Conservation (phyloP, 2,797 vertebrate species). For the Pygocentrus nattereri region DNA sequence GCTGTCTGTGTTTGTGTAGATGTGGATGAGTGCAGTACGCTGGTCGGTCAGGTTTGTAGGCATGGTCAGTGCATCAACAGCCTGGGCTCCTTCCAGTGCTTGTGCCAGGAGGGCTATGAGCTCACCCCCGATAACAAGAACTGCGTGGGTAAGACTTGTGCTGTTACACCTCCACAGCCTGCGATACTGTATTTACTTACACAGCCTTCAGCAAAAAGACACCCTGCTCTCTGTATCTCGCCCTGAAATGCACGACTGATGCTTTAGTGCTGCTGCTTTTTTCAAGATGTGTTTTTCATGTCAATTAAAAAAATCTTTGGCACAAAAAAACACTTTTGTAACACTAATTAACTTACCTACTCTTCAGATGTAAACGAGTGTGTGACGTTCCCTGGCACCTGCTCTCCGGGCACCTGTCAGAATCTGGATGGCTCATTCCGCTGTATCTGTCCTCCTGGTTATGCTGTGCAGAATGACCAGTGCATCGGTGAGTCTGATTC, state of each 20-base stretch:
- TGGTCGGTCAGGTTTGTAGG: constrained; percentile 89
- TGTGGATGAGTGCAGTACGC: constrained; percentile 88
- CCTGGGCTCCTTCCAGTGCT: constrained; percentile 91
- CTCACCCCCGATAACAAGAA: constrained; percentile 90
- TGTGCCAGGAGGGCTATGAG: constrained; percentile 92
- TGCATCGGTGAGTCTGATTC: constrained; percentile 84
- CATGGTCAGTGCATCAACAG: constrained; percentile 93
- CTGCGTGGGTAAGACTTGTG: constrained; percentile 85
- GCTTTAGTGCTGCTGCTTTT: too few species aligned
- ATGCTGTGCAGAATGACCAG: constrained; percentile 90
- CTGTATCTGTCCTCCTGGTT: constrained; percentile 91
- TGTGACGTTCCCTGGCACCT: constrained; percentile 85
- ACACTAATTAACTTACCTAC: background rate
- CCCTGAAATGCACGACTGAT: background rate
- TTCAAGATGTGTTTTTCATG: too few species aligned
- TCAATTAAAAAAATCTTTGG: too few species aligned
- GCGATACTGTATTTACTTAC: background rate
- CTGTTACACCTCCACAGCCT: background rate
- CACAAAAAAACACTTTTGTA: too few species aligned
- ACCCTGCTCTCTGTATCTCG: background rate
- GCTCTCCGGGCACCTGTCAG: constrained; percentile 93
- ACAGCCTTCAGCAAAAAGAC: background rate
- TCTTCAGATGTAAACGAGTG: constrained; percentile 90
- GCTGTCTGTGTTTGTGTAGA: constrained; percentile 73
- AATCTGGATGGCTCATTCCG: constrained; percentile 94